Evolutionary conservation across 2,113 vertebrate species (phyloP).

Genomic region (Channa argus): DNA sequence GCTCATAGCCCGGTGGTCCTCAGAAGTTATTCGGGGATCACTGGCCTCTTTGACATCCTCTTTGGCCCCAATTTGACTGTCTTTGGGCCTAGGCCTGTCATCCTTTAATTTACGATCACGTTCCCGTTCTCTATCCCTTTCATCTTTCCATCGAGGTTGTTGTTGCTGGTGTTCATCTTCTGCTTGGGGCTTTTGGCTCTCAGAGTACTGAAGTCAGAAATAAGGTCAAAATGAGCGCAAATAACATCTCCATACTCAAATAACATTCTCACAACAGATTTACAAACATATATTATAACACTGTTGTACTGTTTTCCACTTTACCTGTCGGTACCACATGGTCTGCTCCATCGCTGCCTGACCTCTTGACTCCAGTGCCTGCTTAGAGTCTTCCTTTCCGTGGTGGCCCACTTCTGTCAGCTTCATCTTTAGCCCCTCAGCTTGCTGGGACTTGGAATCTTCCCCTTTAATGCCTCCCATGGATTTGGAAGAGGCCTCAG

Average conservation of each 20-base stretch:
- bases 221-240: constrained; percentile 30
- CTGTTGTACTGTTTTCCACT: not conserved
- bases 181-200: constrained; percentile 90
- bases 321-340: constrained; percentile 99
- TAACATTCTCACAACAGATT: constrained; percentile 13
- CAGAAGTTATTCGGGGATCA: constrained; percentile 86
- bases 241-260: not conserved
- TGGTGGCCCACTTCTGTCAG: constrained; percentile 89
- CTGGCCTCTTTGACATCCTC: constrained; percentile 91
- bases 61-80: constrained; percentile 85
- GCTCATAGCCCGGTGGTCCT: constrained; percentile 90
- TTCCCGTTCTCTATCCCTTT: constrained; percentile 81
- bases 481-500: constrained; percentile 89
- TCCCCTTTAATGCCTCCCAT: constrained; percentile 94
- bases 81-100: constrained; percentile 91
- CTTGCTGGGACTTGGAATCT: constrained; percentile 89
- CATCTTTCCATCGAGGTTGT: constrained; percentile 91
- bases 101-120: constrained; percentile 96
- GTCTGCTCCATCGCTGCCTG: constrained; percentile 92
- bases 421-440: constrained; percentile 95
- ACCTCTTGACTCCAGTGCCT: constrained; percentile 87
- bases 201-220: constrained; percentile 89
- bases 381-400: constrained; percentile 92
- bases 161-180: constrained; percentile 91
- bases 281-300: not conserved